Percentiles rank a stretch among this genome's conserved stretches.
Conservation (phyloP, 2,888 invertebrate species). For the Conistra vaccinii region DNA sequence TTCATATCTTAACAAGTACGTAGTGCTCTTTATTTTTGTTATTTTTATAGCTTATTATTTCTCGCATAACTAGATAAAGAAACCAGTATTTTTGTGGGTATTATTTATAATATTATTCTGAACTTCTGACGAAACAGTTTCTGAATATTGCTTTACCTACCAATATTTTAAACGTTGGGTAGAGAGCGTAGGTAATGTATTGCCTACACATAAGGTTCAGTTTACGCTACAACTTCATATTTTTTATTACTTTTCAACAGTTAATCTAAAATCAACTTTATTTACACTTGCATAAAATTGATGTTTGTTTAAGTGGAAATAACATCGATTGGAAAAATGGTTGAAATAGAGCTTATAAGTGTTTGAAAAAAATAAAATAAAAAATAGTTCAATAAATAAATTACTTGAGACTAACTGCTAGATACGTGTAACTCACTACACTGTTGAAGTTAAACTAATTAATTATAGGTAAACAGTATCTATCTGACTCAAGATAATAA, state of each 20-base stretch:
- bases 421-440: conserved; percentile 14
- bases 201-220: no score
- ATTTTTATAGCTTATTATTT: not conserved
- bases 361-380: not conserved
- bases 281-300: no score
- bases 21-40: not conserved
- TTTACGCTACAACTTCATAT: no score
- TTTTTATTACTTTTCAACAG: no score
- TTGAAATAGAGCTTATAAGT: no score
- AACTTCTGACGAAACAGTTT: not conserved
- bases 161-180: not conserved
- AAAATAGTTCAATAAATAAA: not conserved
- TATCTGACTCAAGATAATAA: conserved; percentile 3
- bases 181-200: not conserved
- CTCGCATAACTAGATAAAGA: not conserved
- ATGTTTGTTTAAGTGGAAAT: no score
- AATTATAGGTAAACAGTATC: not conserved
- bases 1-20: not conserved
- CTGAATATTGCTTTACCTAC: not conserved
- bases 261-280: no score
- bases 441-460: conserved; percentile 14
- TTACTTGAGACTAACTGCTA: not conserved
- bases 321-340: no score
- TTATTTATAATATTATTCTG: not conserved
- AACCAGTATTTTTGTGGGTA: not conserved